phyloP scores from a whole-genome alignment of 2,888 invertebrate genomes.

The Agrenia bidenticulata region DNA sequence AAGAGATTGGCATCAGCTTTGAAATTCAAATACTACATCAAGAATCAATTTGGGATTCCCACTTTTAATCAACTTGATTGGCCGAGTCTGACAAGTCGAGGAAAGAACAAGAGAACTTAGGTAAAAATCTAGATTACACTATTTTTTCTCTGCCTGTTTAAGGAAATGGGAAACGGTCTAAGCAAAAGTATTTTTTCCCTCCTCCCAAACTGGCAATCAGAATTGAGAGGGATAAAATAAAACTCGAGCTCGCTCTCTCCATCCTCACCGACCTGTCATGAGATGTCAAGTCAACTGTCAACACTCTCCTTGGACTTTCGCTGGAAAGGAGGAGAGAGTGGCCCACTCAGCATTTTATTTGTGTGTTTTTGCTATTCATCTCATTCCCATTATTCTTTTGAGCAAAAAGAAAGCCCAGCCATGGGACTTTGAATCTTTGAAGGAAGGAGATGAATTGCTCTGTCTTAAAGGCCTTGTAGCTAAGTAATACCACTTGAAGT shows the following conservation, averaged over 20 bases:
- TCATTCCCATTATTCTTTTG: conserved; percentile 13
- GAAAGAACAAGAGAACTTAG: too few species aligned
- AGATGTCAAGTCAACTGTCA: conserved; percentile 18
- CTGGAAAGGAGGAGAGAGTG: too few species aligned
- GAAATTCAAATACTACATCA: conserved; percentile 2
- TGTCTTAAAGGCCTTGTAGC: conserved; percentile 13
- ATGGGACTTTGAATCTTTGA: background rate
- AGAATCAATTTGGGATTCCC: conserved; percentile 16
- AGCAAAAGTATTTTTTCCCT: too few species aligned
- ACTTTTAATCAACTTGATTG: conserved; percentile 19
- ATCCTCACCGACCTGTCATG: background rate
- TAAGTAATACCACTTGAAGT: background rate
- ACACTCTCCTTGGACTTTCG: conserved; percentile 13
- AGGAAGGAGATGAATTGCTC: conserved; percentile 14
- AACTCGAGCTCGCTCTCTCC: too few species aligned
- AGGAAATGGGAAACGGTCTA: too few species aligned
- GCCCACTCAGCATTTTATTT: conserved; percentile 19
- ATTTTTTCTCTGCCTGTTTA: too few species aligned
- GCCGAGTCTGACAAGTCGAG: background rate
- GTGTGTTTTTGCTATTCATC: conserved; percentile 12
- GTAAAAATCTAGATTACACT: too few species aligned
- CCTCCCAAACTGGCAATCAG: too few species aligned
- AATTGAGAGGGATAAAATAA: too few species aligned
- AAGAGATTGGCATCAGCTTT: too few species aligned
- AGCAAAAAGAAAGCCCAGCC: background rate